Percentiles rank a stretch among this genome's conserved stretches.
These are phyloP conservation scores for Psephotus haematonotus DNA, from an alignment of 2,113 vertebrate genomes.

Conservation along the genomic window DNA sequence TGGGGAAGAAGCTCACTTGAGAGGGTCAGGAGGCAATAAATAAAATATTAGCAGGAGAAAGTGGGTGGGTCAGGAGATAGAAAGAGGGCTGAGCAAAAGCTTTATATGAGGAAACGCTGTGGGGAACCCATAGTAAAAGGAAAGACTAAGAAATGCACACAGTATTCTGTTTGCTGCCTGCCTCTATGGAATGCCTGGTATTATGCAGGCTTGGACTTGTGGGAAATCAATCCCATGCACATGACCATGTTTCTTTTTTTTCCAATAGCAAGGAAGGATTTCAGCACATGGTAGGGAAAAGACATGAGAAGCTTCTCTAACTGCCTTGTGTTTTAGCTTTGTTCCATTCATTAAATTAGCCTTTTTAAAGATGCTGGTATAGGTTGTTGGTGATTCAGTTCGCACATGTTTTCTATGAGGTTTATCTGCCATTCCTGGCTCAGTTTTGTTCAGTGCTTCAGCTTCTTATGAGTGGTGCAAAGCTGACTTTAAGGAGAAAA, in stretches of 20 bases:
- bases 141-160: not conserved
- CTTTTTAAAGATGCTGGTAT: not conserved
- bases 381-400: not conserved
- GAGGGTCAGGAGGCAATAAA: constrained; percentile 37
- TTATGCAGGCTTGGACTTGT: not conserved
- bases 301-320: not conserved
- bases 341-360: not conserved
- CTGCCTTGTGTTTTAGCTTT: not conserved
- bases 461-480: not conserved
- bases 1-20: not conserved
- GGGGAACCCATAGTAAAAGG: constrained; percentile 7
- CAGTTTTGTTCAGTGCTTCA: not conserved
- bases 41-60: constrained; percentile 25
- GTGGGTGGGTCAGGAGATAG: not conserved
- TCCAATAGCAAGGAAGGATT: not conserved
- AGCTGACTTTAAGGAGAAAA: not conserved
- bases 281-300: not conserved
- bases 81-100: not conserved
- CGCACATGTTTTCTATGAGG: not conserved
- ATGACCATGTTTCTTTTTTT: not conserved
- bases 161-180: not conserved
- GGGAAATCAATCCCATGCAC: constrained; percentile 45
- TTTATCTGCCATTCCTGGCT: not conserved
- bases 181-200: not conserved
- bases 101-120: not conserved